These are phyloP conservation scores for Alosa sapidissima DNA, from an alignment of 2,797 vertebrate species.

Conservation along the genomic window DNA sequence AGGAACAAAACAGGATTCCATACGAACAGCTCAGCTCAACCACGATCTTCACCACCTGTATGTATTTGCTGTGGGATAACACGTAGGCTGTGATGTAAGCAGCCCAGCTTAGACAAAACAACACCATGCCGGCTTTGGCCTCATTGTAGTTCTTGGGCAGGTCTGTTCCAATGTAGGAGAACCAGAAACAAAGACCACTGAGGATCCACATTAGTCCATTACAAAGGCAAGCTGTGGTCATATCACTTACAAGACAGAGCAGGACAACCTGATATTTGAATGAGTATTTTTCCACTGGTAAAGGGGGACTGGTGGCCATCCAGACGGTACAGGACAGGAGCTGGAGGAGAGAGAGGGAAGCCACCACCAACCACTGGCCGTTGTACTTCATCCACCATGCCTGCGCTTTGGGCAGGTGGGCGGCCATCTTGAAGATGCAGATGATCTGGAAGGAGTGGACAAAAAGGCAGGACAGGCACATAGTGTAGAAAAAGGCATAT, in stretches of 20 bases:
- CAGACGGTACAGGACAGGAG: conserved; percentile 53
- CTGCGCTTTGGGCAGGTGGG: conserved; percentile 68
- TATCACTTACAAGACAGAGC: conserved; percentile 55
- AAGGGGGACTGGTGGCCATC: conserved; percentile 52
- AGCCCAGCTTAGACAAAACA: conserved; percentile 77
- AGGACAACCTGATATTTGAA: conserved; percentile 69
- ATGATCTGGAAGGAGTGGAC: conserved; percentile 85
- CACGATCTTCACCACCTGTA: conserved; percentile 53
- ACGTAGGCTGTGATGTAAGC: conserved; percentile 61
- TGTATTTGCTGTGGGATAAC: conserved; percentile 63
- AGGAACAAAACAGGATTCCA: conserved; percentile 77
- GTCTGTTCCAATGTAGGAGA: conserved; percentile 84
- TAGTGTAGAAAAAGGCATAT: conserved; percentile 70
- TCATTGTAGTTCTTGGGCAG: conserved; percentile 88
- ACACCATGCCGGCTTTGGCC: conserved; percentile 81
- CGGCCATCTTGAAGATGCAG: conserved; percentile 82
- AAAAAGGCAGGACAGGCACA: conserved; percentile 78
- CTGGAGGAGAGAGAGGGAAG: conserved; percentile 59
- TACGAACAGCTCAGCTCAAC: conserved; percentile 67
- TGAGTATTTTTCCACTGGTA: not conserved
- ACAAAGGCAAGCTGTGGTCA: not conserved
- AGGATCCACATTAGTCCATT: conserved; percentile 47
- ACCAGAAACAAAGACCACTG: conserved; percentile 68
- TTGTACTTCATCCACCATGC: conserved; percentile 74
- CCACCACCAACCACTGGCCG: conserved; percentile 72